A percentile compares a stretch with the other conserved stretches of the same genome.
These are phyloP conservation scores for Proctacanthus coquilletti DNA, from an alignment of 1,140 invertebrate species.

Conservation along the genomic window DNA sequence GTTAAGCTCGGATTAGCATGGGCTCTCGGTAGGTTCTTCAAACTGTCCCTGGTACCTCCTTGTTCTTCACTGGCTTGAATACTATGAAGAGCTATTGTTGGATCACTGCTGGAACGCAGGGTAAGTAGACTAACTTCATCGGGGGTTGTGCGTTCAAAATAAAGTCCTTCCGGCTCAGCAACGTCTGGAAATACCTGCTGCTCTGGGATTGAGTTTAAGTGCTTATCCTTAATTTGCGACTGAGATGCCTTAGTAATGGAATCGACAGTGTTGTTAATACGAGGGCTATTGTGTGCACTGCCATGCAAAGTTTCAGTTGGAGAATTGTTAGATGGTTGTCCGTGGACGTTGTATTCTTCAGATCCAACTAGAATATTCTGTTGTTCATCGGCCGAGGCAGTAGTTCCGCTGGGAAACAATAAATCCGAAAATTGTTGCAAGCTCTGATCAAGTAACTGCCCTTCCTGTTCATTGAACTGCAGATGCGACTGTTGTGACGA, in stretches of 20 bases:
- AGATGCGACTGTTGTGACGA: conserved; percentile 19
- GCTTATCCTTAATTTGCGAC: too few relatives aligned
- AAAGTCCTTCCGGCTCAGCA: conserved; percentile 17
- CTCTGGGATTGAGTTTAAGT: conserved; percentile 30
- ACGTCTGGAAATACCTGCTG: conserved; percentile 29
- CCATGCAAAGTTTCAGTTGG: conserved; percentile 6
- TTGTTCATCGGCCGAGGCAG: too few relatives aligned
- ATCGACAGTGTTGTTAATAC: conserved; percentile 9
- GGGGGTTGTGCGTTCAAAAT: conserved; percentile 8
- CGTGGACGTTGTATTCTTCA: too few relatives aligned
- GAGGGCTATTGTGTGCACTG: conserved; percentile 13
- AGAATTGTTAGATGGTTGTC: too few relatives aligned
- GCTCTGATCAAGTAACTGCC: conserved; percentile 16
- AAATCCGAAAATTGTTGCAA: conserved; percentile 18
- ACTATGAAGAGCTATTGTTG: conserved; percentile 22
- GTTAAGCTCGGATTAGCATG: conserved; percentile 20
- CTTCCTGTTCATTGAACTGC: conserved; percentile 16
- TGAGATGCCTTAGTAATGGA: conserved; percentile 11
- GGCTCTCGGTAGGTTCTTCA: conserved; percentile 3
- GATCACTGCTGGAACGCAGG: conserved; percentile 26
- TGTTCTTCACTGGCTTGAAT: conserved; percentile 12
- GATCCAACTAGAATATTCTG: too few relatives aligned
- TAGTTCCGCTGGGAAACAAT: conserved; percentile 22
- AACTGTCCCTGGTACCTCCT: conserved; percentile 9
- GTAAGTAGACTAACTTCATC: conserved; percentile 17